Evolutionary conservation across 2,888 invertebrate species (phyloP).

Genomic region (Drosophila birchii): DNA sequence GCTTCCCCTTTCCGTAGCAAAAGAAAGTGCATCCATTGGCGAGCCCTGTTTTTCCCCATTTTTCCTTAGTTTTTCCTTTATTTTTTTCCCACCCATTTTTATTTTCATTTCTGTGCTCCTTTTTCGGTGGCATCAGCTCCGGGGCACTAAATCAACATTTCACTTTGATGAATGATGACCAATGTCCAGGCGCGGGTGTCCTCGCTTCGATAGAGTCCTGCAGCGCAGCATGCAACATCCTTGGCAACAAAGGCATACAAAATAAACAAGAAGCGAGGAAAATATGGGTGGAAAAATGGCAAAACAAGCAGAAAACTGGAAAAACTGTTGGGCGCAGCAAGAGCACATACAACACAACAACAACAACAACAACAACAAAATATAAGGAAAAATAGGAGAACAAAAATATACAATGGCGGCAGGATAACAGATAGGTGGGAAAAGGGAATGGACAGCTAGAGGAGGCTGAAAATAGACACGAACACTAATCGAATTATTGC

Average conservation of each 20-base stretch:
- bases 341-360: slow-evolving; percentile 17
- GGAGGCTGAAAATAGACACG: slow-evolving; percentile 78
- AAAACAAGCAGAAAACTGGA: slow-evolving; percentile 49
- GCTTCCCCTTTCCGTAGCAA: not conserved
- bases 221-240: slow-evolving; percentile 64
- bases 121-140: slow-evolving; percentile 41
- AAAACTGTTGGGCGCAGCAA: slow-evolving; percentile 51
- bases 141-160: slow-evolving; percentile 82
- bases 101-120: not conserved
- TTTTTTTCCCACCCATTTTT: too few species aligned
- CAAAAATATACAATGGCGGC: slow-evolving; percentile 3
- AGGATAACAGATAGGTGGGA: slow-evolving; percentile 2
- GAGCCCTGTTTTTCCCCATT: not conserved
- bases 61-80: not conserved
- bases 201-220: slow-evolving; percentile 57
- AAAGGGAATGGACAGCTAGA: slow-evolving; percentile 58
- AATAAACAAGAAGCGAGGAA: slow-evolving; percentile 40
- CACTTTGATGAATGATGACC: slow-evolving; percentile 84
- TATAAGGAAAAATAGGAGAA: not conserved
- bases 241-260: slow-evolving; percentile 34
- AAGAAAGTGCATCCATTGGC: slow-evolving; percentile 45
- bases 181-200: slow-evolving; percentile 75
- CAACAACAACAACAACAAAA: not conserved
- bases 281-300: slow-evolving; percentile 40
- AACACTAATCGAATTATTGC: slow-evolving; percentile 83